Conservation (phyloP, 1,140 invertebrate species). For the Laupala kohalensis region DNA sequence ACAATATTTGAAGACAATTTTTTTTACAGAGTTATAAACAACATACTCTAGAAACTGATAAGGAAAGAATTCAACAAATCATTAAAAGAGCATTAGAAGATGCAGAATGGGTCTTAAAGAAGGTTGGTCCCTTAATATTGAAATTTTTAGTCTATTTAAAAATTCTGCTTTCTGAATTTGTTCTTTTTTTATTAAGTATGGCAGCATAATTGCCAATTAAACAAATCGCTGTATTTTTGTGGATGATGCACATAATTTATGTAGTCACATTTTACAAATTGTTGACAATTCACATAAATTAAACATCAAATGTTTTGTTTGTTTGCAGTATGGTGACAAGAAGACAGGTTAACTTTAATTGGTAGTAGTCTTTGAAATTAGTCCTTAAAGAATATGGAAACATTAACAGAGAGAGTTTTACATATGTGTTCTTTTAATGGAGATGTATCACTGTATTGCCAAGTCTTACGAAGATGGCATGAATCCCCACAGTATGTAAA, state of each 20-base stretch:
- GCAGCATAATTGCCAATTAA: no score
- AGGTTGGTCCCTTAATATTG: slow-evolving; percentile 39
- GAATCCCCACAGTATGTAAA: slow-evolving; percentile 3
- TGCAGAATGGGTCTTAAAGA: slow-evolving; percentile 64
- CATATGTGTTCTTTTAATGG: background rate
- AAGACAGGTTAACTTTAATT: background rate
- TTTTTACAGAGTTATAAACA: slow-evolving; percentile 57
- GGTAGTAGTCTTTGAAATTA: background rate
- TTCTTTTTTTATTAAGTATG: background rate
- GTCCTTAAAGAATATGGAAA: background rate
- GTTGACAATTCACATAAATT: no score
- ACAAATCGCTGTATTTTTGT: no score
- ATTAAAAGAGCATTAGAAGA: slow-evolving; percentile 58
- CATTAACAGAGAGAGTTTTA: background rate
- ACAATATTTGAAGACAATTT: slow-evolving; percentile 5
- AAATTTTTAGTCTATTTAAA: background rate
- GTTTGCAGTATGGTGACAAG: background rate
- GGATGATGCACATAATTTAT: no score
- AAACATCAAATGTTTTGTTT: no score
- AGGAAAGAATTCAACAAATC: slow-evolving; percentile 60
- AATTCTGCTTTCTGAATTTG: background rate
- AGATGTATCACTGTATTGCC: slow-evolving; percentile 1
- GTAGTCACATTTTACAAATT: no score
- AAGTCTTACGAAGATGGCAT: slow-evolving; percentile 1
- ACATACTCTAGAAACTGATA: slow-evolving; percentile 56